A percentile compares a stretch with the other conserved stretches of the same genome.
These are phyloP conservation scores for Corydoras sp. DNA, from an alignment of 2,113 vertebrate genomes.

Conservation along the genomic window DNA sequence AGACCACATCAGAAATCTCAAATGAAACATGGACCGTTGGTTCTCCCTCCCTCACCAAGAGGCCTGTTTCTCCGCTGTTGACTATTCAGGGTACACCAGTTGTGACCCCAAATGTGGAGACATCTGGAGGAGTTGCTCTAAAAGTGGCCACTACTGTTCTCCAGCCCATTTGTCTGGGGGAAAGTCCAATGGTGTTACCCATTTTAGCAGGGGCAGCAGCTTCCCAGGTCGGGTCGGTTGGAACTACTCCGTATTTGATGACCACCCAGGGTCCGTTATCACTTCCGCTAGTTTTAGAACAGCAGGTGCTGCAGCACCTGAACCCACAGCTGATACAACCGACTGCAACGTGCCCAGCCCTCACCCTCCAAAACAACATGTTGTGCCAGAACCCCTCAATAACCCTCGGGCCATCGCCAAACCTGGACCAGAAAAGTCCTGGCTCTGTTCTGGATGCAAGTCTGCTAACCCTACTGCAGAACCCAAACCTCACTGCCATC, in stretches of 20 bases:
- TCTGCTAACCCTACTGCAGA: conserved; percentile 80
- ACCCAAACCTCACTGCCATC: conserved; percentile 81
- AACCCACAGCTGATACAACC: conserved; percentile 80
- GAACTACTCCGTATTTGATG: conserved; percentile 81
- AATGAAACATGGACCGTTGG: conserved; percentile 78
- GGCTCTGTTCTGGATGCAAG: conserved; percentile 77
- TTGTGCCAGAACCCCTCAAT: conserved; percentile 70
- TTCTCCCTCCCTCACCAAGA: conserved; percentile 77
- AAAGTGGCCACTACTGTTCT: conserved; percentile 88
- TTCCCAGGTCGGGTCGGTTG: conserved; percentile 73
- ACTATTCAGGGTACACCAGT: conserved; percentile 71
- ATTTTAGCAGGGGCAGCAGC: conserved; percentile 80
- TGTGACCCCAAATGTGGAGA: conserved; percentile 69
- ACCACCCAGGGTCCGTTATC: conserved; percentile 84
- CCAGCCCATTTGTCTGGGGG: conserved; percentile 91
- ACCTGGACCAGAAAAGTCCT: conserved; percentile 78
- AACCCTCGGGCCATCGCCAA: conserved; percentile 70
- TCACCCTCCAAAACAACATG: conserved; percentile 72
- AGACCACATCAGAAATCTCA: conserved; percentile 68
- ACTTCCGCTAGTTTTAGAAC: conserved; percentile 86
- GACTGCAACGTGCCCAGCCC: conserved; percentile 61
- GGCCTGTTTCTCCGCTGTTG: conserved; percentile 68
- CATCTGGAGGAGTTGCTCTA: conserved; percentile 78
- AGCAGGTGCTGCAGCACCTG: conserved; percentile 92
- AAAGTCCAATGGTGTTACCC: conserved; percentile 86